phyloP scores from a whole-genome alignment of 2,113 vertebrate species.

The Platichthys flesus region DNA sequence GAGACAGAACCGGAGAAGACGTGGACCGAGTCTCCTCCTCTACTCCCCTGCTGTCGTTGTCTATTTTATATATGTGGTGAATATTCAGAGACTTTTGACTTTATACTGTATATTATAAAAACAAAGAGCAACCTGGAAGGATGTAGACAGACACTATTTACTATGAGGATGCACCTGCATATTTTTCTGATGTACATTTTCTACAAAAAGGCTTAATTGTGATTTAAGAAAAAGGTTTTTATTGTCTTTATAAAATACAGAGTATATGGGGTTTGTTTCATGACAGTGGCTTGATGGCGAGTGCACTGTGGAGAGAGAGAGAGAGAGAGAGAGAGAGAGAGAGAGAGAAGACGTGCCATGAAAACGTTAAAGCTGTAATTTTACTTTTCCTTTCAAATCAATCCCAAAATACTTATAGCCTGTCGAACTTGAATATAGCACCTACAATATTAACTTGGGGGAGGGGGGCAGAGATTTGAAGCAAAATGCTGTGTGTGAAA shows the following conservation, averaged over 20 bases:
- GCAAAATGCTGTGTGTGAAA: constrained; percentile 19
- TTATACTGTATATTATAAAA: constrained; percentile 83
- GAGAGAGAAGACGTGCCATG: constrained; percentile 49
- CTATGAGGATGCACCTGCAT: constrained; percentile 78
- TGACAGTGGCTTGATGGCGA: constrained; percentile 72
- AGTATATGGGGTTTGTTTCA: constrained; percentile 75
- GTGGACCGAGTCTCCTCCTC: constrained; percentile 79
- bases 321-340: constrained; percentile 16
- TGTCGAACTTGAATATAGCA: constrained; percentile 84
- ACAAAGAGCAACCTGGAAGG: constrained; percentile 65
- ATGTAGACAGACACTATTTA: constrained; percentile 78
- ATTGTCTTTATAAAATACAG: constrained; percentile 84
- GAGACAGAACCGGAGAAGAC: constrained; percentile 62
- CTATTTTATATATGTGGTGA: constrained; percentile 93
- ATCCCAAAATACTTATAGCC: constrained; percentile 81
- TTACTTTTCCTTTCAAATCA: constrained; percentile 61
- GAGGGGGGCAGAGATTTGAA: constrained; percentile 26
- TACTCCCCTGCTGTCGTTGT: constrained; percentile 83
- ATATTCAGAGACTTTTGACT: constrained; percentile 89
- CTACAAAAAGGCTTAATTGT: constrained; percentile 83
- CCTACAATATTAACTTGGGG: constrained; percentile 45
- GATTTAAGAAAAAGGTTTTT: constrained; percentile 80
- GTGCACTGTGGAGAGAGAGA: constrained; percentile 55
- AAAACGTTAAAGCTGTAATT: constrained; percentile 57
- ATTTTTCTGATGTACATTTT: constrained; percentile 90